Conservation (phyloP, 2,113 vertebrate genomes). For the Engraulis encrasicolus region DNA sequence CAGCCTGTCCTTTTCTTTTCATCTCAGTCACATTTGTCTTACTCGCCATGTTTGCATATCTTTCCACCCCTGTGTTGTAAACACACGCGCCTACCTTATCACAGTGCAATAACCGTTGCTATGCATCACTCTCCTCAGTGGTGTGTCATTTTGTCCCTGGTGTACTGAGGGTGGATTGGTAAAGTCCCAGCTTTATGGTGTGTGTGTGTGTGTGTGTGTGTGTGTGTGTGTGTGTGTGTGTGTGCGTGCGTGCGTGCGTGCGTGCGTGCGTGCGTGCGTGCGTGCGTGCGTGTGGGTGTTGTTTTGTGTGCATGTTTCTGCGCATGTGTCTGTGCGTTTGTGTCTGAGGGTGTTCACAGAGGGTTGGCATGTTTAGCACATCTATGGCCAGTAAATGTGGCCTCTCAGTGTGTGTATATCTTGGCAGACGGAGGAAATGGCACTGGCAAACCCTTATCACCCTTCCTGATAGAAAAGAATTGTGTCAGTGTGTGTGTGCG, state of each 20-base stretch:
- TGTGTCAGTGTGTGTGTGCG: slow-evolving; percentile 15
- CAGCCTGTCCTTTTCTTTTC: not conserved
- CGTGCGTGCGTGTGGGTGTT: slow-evolving; percentile 3
- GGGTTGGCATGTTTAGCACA: slow-evolving; percentile 4
- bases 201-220: slow-evolving; percentile 12
- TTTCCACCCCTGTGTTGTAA: not conserved
- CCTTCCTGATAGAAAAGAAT: not conserved
- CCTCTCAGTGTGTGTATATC: too few relatives aligned
- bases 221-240: not conserved
- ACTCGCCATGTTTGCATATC: not conserved
- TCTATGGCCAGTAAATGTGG: slow-evolving; percentile 13
- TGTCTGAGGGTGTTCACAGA: slow-evolving; percentile 32
- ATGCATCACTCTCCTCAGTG: not conserved
- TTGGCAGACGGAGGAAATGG: too few relatives aligned
- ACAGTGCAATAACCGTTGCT: not conserved
- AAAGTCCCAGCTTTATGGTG: not conserved
- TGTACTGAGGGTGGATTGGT: not conserved
- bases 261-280: not conserved
- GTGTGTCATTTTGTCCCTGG: not conserved
- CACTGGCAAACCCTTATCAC: slow-evolving; percentile 43
- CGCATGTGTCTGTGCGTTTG: too few relatives aligned
- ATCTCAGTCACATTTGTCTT: not conserved
- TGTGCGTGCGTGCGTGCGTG: not conserved
- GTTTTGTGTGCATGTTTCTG: too few relatives aligned
- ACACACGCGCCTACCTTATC: slow-evolving; percentile 8